Percentiles rank a stretch among this genome's conserved stretches.
phyloP scores from a whole-genome alignment of 2,797 vertebrate species.

The Intellagama lesueurii region DNA sequence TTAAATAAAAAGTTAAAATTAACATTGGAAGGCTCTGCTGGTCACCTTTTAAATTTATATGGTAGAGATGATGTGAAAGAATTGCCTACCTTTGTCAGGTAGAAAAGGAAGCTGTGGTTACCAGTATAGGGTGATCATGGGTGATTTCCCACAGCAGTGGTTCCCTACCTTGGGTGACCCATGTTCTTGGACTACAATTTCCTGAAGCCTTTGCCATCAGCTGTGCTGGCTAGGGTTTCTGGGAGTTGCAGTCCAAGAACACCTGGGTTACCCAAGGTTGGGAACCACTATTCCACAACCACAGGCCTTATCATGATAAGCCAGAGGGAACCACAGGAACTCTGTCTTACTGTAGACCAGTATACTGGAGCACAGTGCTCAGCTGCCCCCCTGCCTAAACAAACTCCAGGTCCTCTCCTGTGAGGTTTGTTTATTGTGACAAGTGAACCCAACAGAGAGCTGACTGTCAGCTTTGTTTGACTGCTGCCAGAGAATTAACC shows the following conservation, averaged over 20 bases:
- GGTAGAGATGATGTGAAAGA: not conserved
- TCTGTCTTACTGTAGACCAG: not conserved
- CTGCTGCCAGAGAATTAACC: not conserved
- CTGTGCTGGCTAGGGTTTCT: too few species aligned
- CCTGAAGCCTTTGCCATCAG: too few species aligned
- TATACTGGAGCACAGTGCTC: not conserved
- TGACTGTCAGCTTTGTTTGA: not conserved
- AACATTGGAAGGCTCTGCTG: constrained; percentile 35
- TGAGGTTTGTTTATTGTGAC: not conserved
- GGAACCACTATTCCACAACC: too few species aligned
- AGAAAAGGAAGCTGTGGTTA: not conserved
- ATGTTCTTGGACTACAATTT: not conserved
- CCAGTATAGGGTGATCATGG: not conserved
- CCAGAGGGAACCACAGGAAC: not conserved
- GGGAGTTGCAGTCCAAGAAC: too few species aligned
- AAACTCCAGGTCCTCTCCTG: not conserved
- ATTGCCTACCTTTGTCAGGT: not conserved
- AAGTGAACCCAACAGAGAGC: not conserved
- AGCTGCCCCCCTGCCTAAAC: not conserved
- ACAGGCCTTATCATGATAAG: not conserved
- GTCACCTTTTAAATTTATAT: not conserved
- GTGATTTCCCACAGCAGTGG: constrained; percentile 17
- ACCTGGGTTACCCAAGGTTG: too few species aligned
- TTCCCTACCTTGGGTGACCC: too few species aligned
- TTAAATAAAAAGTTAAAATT: constrained; percentile 64